These are phyloP conservation scores for Blastomussa wellsi DNA, from an alignment of 92 coral and sea anemone species.

Conservation along the genomic window DNA sequence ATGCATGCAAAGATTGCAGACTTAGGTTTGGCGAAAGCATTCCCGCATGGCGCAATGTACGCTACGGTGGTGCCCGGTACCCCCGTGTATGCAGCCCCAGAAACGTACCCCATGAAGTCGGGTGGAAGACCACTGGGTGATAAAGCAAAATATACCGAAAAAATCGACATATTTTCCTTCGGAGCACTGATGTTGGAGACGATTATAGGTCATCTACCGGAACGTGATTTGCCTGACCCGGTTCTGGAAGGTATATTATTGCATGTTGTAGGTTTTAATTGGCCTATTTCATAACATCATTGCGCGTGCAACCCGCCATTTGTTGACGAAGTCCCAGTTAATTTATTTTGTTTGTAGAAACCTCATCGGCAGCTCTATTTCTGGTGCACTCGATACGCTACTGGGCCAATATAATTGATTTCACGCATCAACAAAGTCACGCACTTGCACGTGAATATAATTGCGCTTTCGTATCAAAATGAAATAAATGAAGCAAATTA, in stretches of 20 bases:
- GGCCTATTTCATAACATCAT: not conserved
- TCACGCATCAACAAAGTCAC: constrained; percentile 15
- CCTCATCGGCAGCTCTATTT: not conserved
- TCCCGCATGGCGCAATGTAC: constrained; percentile 80
- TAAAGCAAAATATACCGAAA: constrained; percentile 68
- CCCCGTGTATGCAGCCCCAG: constrained; percentile 83
- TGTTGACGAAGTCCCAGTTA: not conserved
- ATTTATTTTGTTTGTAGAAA: not conserved
- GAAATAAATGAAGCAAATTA: not conserved
- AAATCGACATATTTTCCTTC: constrained; percentile 86
- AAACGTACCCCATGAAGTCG: constrained; percentile 60
- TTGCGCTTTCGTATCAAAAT: not conserved
- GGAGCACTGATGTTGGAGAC: constrained; percentile 79
- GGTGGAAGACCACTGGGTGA: constrained; percentile 28
- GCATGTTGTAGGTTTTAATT: not conserved
- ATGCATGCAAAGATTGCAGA: constrained; percentile 83
- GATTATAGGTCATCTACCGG: constrained; percentile 81
- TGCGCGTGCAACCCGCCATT: not conserved
- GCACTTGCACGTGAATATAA: not conserved
- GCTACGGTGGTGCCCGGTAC: constrained; percentile 82
- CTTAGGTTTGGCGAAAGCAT: constrained; percentile 78
- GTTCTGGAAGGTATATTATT: constrained; percentile 50
- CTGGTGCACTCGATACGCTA: not conserved
- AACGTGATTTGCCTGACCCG: constrained; percentile 54
- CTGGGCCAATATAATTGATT: not conserved